Evolutionary conservation across 2,113 vertebrate species (phyloP).

Genomic region (Campylomormyrus numenius): DNA sequence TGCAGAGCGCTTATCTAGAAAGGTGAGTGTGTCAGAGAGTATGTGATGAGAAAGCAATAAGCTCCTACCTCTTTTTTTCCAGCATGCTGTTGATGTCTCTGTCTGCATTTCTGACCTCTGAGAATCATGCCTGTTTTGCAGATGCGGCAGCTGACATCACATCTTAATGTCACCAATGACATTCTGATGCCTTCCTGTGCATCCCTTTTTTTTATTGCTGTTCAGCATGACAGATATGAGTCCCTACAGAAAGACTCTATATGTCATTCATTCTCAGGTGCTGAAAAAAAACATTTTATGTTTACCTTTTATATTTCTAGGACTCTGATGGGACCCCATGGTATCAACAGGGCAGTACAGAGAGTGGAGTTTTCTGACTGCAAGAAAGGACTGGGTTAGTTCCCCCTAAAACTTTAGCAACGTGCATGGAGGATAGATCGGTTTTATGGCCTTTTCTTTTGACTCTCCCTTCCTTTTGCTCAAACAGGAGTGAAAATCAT

Average conservation of each 20-base stretch:
- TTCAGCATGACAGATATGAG: background rate
- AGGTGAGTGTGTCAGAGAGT: background rate
- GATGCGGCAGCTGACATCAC: conserved; percentile 15
- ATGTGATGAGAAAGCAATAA: background rate
- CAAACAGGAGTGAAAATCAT: conserved; percentile 74
- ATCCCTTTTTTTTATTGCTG: background rate
- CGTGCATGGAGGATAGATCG: background rate
- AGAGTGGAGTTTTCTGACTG: conserved; percentile 72
- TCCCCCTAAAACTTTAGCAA: background rate
- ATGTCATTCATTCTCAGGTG: conserved; percentile 5
- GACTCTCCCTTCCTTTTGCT: background rate
- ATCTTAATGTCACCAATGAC: background rate
- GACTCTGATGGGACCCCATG: conserved; percentile 78
- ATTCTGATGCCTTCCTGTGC: background rate
- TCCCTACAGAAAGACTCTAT: background rate
- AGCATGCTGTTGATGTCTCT: background rate
- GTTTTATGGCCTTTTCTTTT: background rate
- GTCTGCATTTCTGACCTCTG: background rate
- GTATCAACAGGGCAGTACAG: conserved; percentile 69
- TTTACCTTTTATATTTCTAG: conserved; percentile 41
- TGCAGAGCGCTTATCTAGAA: background rate
- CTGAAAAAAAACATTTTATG: background rate
- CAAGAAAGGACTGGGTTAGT: conserved; percentile 73
- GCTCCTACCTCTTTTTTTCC: background rate
- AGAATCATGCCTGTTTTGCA: background rate